phyloP scores from a whole-genome alignment of 2,888 invertebrate genomes.

The Drosophila kanekoi region DNA sequence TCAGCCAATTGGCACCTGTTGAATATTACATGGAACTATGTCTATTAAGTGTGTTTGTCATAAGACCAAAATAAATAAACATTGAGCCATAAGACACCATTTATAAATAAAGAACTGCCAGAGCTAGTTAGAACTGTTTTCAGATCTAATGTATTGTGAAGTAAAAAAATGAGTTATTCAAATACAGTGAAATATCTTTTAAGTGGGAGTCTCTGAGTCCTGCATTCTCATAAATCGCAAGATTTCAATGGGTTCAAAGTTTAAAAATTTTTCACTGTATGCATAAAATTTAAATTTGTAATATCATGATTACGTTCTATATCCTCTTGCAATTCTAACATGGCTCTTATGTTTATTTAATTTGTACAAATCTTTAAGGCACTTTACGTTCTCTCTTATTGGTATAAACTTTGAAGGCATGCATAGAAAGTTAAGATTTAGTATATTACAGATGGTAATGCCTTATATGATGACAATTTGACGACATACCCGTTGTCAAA shows the following conservation, averaged over 20 bases:
- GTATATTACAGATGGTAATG: conserved; percentile 15
- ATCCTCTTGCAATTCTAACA: not conserved
- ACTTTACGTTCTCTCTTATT: conserved; percentile 69
- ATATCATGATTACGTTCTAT: too few relatives aligned
- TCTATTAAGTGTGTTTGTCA: not conserved
- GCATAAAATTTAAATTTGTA: not conserved
- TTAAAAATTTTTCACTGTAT: too few relatives aligned
- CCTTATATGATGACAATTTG: not conserved
- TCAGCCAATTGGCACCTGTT: conserved; percentile 86
- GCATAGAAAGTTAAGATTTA: conserved; percentile 13
- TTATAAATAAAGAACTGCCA: not conserved
- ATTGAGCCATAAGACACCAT: not conserved
- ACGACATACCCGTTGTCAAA: conserved; percentile 85
- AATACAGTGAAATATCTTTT: not conserved
- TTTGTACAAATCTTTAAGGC: not conserved
- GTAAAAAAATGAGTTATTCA: too few relatives aligned
- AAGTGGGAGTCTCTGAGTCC: not conserved
- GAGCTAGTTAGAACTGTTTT: not conserved
- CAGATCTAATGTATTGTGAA: not conserved
- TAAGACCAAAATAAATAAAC: not conserved
- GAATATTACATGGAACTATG: not conserved
- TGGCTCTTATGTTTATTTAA: conserved; percentile 4
- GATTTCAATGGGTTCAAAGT: too few relatives aligned
- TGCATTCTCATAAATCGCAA: too few relatives aligned
- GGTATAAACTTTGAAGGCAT: conserved; percentile 63